These are phyloP conservation scores for Hirudinaria manillensis DNA, from an alignment of 2,888 invertebrate genomes.

Conservation along the genomic window DNA sequence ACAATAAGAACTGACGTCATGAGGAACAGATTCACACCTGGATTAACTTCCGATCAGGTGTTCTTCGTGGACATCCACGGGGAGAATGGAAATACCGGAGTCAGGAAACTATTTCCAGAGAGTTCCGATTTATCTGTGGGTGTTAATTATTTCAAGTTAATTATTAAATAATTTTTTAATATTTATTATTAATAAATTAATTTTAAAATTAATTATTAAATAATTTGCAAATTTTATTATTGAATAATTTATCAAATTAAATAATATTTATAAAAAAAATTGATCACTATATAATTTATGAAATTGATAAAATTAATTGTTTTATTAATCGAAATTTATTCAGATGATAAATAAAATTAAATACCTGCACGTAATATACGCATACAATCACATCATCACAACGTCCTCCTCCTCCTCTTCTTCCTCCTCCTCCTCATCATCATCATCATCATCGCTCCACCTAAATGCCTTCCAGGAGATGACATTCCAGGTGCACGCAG, in stretches of 20 bases:
- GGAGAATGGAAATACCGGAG: background rate
- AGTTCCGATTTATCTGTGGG: background rate
- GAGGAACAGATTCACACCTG: too few species aligned
- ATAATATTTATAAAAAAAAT: too few species aligned
- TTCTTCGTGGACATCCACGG: background rate
- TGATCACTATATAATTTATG: background rate
- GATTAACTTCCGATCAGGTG: background rate
- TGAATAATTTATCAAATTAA: too few species aligned
- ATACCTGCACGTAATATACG: too few species aligned
- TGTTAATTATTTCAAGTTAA: background rate
- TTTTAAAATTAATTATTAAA: background rate
- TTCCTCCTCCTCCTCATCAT: too few species aligned
- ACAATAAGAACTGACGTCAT: too few species aligned
- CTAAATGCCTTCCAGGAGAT: too few species aligned
- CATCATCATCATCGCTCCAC: too few species aligned
- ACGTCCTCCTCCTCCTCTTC: too few species aligned
- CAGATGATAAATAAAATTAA: background rate
- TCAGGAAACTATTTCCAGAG: background rate
- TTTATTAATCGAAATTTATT: background rate
- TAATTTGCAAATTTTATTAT: background rate
- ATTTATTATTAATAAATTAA: background rate
- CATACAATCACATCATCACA: too few species aligned
- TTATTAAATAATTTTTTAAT: background rate
- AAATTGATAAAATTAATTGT: background rate
- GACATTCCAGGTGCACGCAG: too few species aligned